Base-by-base conservation (phyloP, 2,113 vertebrate species). In the Leuciscus idus region DNA sequence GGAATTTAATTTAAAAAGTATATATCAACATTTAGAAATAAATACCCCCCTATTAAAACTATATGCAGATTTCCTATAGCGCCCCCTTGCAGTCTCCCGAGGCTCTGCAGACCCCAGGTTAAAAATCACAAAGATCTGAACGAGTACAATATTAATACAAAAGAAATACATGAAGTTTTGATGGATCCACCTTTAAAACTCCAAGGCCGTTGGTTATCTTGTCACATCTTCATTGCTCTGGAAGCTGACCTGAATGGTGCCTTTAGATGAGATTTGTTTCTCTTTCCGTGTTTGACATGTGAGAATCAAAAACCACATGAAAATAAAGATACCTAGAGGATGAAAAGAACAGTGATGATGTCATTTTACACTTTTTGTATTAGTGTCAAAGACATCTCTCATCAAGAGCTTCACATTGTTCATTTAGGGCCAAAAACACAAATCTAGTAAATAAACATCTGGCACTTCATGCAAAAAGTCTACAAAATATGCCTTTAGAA, bases 281-380 rank as follows among this genome's bases (percentile, higher is more conserved):
- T 92, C 90, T 6, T 85, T 61, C 13, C 3, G 83, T 84, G 89
- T 85, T 85, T 92, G 93, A 73, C 81, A 89, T 0, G 72, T 89
- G 74, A 94, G 73, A 33, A 91, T 90, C 15, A 94, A 0, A 15
- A 91, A 91, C 94, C 94, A 95, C 73, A 95, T 81, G 90, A 95
- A 95, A 84, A 95, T 55, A 8, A 91, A 93, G 0, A 95, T 9
- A 83, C 95, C 95, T 95, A 59, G 28, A 80, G 74, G 43, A 33
- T 83, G 3, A 80, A 87, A 50, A 4, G 50, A 39, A 23, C 11
- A 43, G 3, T 4, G 8, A 3, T 23, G 19, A 81, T 7, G 52
- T 64, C 0, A 68, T 78, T 17, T 52, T 68, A 26, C 7, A 80
- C 4, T 10, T 26, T 19, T 76, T 82, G 61, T 1, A 46, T 43